These are phyloP conservation scores for Hepsetus odoe DNA, from an alignment of 2,113 vertebrate genomes.

Conservation along the genomic window DNA sequence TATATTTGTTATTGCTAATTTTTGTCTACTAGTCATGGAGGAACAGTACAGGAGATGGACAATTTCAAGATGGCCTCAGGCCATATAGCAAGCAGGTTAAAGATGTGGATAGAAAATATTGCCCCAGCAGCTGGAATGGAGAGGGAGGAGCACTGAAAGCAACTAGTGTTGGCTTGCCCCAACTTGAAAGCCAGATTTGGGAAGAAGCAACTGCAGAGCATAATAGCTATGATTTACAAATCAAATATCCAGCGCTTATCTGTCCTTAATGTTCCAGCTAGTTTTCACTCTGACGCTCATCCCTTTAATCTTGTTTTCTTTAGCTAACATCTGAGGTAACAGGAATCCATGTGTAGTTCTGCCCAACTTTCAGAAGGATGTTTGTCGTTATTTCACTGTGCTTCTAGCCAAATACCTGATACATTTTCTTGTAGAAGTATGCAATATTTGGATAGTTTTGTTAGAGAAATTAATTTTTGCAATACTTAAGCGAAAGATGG, in stretches of 20 bases:
- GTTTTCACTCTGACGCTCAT: conserved; percentile 23
- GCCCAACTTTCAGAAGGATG: conserved; percentile 15
- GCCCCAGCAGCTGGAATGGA: neutral
- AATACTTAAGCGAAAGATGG: too few species aligned
- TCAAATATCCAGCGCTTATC: conserved; percentile 55
- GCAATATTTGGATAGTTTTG: neutral
- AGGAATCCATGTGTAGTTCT: neutral
- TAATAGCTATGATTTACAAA: conserved; percentile 63
- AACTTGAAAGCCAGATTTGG: conserved; percentile 61
- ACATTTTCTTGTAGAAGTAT: neutral
- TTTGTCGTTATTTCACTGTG: conserved; percentile 19
- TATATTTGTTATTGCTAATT: too few species aligned
- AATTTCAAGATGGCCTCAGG: conserved; percentile 35
- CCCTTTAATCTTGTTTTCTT: conserved; percentile 18
- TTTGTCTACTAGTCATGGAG: conserved; percentile 1
- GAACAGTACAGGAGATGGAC: conserved; percentile 15
- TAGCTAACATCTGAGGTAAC: conserved; percentile 16
- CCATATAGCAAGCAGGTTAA: conserved; percentile 28
- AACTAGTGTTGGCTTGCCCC: conserved; percentile 49
- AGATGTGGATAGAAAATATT: neutral
- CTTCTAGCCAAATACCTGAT: neutral
- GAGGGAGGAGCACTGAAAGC: conserved; percentile 13
- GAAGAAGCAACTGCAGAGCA: conserved; percentile 41
- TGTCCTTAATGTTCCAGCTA: conserved; percentile 46
- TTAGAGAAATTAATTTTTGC: too few species aligned